Base-by-base conservation (phyloP, 2,113 vertebrate species). In the Pachycephala philippinensis region DNA sequence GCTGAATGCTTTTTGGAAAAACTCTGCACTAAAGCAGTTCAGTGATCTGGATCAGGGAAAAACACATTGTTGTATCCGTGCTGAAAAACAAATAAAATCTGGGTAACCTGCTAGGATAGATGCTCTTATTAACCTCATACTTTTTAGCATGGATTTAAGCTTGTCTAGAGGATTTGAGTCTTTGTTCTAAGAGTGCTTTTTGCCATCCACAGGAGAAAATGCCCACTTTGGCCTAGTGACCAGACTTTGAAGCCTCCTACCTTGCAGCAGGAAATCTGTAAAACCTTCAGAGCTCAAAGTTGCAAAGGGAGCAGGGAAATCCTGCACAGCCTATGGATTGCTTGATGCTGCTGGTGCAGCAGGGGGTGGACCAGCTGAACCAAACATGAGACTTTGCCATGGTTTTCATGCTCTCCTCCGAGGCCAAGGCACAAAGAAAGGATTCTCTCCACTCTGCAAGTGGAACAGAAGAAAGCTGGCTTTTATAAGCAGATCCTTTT, bases 1-100 rank as follows among this genome's bases (percentile, higher is more conserved):
- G 56, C 44, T 5, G 10, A 91, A 81, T 16, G 54, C 23, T 65
- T 87, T 87, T 79, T 66, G 65, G 69, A 95, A 95, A 94, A 89
- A 10, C 37, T 60, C 83, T 91, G 44, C 64, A 33, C n/a, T 87
- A 24, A 65, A 84, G 27, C 40, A 49, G 28, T 30, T 91, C 53
- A 57, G 49, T 37, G 27, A 56, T 63, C 22, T 66, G 77, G 28
- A 70, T 42, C 57, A 71, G 72, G 31, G 20, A 6, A 89, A 87
- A 95, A 71, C 16, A 20, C 45, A 52, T 26, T 60, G 39, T 44
- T 84, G 31, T 79, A 40, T 52, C 49, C 71, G 20, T 57, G 40
- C 49, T 57, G 53, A 33, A 79, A 87, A 81, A 52, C 79, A 74
- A 28, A 60, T 2, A 27, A 30, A 56, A 47, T 40, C 77, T 64